These are phyloP conservation scores for Abramis brama DNA, from an alignment of 2,113 vertebrate species.

Conservation along the genomic window DNA sequence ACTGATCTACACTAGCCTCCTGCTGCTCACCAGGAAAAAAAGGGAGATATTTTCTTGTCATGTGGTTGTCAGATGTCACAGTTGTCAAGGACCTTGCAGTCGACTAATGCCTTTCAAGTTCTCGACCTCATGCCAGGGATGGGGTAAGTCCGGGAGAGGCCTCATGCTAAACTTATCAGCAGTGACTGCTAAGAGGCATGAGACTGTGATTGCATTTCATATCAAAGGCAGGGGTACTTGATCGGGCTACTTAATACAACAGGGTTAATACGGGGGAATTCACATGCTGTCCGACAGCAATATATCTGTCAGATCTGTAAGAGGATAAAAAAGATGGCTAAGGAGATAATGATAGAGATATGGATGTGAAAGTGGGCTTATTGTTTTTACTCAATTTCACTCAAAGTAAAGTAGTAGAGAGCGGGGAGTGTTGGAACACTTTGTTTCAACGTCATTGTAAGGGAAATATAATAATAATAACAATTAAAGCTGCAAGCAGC, in stretches of 20 bases:
- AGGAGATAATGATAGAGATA: conserved; percentile 10
- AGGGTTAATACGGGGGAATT: neutral
- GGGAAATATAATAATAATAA: too few species aligned
- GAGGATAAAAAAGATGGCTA: conserved; percentile 19
- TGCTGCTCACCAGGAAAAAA: conserved; percentile 15
- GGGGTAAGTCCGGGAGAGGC: conserved; percentile 30
- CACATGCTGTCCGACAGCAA: neutral
- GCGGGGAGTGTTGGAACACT: neutral
- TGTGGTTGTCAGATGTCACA: conserved; percentile 54
- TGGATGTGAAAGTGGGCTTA: neutral
- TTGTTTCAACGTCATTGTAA: too few species aligned
- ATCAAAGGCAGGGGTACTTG: conserved; percentile 4
- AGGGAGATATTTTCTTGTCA: conserved; percentile 50
- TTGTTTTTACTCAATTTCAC: neutral
- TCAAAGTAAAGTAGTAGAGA: neutral
- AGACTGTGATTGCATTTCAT: conserved; percentile 29
- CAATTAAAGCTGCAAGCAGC: too few species aligned
- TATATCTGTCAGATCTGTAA: conserved; percentile 23
- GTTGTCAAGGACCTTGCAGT: conserved; percentile 47
- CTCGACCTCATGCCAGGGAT: conserved; percentile 10
- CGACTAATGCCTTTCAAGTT: conserved; percentile 51
- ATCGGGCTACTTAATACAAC: conserved; percentile 8
- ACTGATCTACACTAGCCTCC: conserved; percentile 53
- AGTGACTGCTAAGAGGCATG: conserved; percentile 23
- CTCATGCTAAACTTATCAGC: conserved; percentile 31